Percentiles rank a stretch among this genome's conserved stretches.
phyloP scores from a whole-genome alignment of 2,113 vertebrate species.

The Myiopsitta monachus region DNA sequence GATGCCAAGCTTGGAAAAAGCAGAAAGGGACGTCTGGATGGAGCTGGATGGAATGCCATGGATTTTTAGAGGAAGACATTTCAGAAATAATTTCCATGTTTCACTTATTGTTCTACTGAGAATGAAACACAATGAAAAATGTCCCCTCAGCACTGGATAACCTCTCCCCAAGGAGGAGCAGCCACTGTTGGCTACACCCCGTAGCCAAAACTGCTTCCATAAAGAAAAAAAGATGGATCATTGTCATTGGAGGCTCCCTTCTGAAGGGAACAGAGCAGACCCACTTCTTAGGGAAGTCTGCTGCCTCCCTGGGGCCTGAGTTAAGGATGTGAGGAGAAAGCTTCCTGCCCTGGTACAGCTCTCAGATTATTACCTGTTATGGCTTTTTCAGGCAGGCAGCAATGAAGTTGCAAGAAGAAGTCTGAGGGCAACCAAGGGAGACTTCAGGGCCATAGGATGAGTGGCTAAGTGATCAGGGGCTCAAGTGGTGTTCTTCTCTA shows the following conservation, averaged over 20 bases:
- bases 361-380: background rate
- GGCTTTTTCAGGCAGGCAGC: background rate
- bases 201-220: background rate
- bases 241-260: background rate
- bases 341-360: background rate
- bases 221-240: background rate
- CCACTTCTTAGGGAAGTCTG: background rate
- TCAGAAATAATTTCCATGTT: background rate
- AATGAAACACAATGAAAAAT: background rate
- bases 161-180: background rate
- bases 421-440: background rate
- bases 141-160: background rate
- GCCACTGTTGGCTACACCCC: background rate
- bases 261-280: background rate
- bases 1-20: background rate
- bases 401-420: background rate
- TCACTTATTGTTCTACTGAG: background rate
- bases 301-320: background rate
- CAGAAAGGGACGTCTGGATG: background rate
- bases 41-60: background rate
- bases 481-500: background rate
- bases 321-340: background rate
- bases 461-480: background rate
- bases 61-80: background rate
- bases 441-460: background rate